Evolutionary conservation across 1,140 invertebrate species (phyloP), one percentile per base, ranked within the genome.

Genomic region (Panagrolaimus sp.): DNA sequence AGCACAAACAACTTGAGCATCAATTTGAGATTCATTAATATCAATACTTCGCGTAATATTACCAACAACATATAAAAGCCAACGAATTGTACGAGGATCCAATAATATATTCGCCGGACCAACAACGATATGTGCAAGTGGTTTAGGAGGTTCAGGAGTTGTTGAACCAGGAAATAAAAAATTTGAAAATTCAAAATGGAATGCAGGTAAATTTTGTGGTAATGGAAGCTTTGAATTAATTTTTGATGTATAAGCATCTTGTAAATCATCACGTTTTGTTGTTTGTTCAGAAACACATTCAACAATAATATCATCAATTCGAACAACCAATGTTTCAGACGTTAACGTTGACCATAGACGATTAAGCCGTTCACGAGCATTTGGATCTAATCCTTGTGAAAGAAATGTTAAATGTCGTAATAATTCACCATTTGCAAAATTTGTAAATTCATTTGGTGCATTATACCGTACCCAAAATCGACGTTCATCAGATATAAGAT

Each of bases 111-210:
- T 67, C 25, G 82, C 74, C 13, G 80, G 80, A 44, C 75, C 78
- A 16, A 81, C 9, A 23, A 76, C 72, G 27, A 79, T 51, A 47
- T 81, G 76, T 25, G 68, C 69, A 14, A 67, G 45, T 27, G 63
- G 53, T 11, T 70, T 62, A 27, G 74, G 74, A 9, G 68, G 71
- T 70, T 48, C 65, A 1, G 42, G 62, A 7, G 9, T 14, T 11
- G 27, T 63, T 42, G 27, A 42, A 63, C 27, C 69, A 45, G 93
- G 92, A 86, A 96, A 97, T 84, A 95, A 98, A 85, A 94, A 98
- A 79, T 93, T 92, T 1, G 92, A 94, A 76, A 95, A 92, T 82
- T 98, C 95, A 3, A 93, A 89, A 85, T 98, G 94, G 43, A 98
- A 80, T 51, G 93, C 89, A 46, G 91, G 90, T 69, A 92, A 89